phyloP scores from a whole-genome alignment of 2,888 invertebrate genomes.

The Plemyria rubiginata region DNA sequence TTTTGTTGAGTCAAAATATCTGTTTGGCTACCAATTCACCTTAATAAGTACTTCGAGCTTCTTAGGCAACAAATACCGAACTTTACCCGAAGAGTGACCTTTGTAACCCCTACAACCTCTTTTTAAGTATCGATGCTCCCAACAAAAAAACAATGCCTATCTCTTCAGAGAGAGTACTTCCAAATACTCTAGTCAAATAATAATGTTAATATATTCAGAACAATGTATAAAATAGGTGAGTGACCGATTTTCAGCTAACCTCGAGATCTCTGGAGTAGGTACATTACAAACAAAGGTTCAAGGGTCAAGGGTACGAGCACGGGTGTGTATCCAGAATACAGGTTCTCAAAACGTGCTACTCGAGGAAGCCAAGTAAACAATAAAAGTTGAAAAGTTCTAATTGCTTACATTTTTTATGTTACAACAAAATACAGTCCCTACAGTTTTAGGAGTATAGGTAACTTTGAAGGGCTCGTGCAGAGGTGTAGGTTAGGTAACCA shows the following conservation, averaged over 20 bases:
- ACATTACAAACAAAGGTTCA: constrained; percentile 9
- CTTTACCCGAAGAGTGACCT: not conserved
- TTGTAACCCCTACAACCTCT: constrained; percentile 40
- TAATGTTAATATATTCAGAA: not conserved
- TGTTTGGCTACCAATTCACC: too few relatives aligned
- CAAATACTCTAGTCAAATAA: constrained; percentile 9
- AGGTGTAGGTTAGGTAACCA: too few relatives aligned
- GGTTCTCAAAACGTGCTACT: not conserved
- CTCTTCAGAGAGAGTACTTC: constrained; percentile 49
- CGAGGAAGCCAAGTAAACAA: not conserved
- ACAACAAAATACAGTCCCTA: too few relatives aligned
- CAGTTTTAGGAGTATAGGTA: too few relatives aligned
- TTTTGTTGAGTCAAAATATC: too few relatives aligned
- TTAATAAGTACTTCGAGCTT: not conserved
- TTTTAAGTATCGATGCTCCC: constrained; percentile 51
- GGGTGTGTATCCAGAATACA: not conserved
- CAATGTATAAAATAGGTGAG: constrained; percentile 11
- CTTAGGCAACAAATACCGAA: constrained; percentile 34
- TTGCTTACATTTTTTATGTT: too few relatives aligned
- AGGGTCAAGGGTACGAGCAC: constrained; percentile 12
- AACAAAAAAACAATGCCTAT: constrained; percentile 45
- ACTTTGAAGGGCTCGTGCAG: too few relatives aligned
- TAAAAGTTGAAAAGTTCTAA: not conserved
- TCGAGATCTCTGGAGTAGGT: constrained; percentile 8
- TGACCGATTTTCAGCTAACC: constrained; percentile 14